Conservation (phyloP, 2,113 vertebrate genomes). For the Origma solitaria region DNA sequence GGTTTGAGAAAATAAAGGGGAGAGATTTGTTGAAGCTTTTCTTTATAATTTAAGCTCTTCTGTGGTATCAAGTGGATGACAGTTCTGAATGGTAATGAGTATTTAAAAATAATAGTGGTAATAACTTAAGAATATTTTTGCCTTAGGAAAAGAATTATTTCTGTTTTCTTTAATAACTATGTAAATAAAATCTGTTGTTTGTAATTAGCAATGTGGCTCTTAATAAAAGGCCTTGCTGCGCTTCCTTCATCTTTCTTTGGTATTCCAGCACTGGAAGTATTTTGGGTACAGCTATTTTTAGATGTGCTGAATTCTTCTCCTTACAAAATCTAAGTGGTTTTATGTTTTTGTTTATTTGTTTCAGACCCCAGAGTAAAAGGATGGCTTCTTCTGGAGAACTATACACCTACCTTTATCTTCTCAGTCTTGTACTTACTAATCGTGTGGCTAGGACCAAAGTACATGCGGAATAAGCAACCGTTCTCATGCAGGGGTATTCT, state of each 20-base stretch:
- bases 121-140: background rate
- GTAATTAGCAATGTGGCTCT: background rate
- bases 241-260: background rate
- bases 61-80: background rate
- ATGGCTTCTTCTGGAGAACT: conserved; percentile 92
- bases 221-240: background rate
- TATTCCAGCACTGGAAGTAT: background rate
- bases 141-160: background rate
- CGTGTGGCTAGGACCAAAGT: conserved; percentile 93
- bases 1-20: background rate
- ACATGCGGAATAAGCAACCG: conserved; percentile 85
- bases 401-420: conserved; percentile 86
- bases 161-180: background rate
- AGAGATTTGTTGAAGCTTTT: background rate
- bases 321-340: background rate
- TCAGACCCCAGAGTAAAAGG: conserved; percentile 90
- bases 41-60: background rate
- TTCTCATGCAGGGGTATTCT: conserved; percentile 85
- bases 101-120: background rate
- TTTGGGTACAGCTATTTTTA: background rate
- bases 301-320: background rate
- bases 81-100: background rate
- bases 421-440: conserved; percentile 88
- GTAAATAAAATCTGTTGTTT: background rate
- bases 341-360: conserved; percentile 49